Evolutionary conservation across 2,888 invertebrate genomes (phyloP), one percentile per base, ranked within the genome.

Genomic region (Parapristionchus giblindavisi): DNA sequence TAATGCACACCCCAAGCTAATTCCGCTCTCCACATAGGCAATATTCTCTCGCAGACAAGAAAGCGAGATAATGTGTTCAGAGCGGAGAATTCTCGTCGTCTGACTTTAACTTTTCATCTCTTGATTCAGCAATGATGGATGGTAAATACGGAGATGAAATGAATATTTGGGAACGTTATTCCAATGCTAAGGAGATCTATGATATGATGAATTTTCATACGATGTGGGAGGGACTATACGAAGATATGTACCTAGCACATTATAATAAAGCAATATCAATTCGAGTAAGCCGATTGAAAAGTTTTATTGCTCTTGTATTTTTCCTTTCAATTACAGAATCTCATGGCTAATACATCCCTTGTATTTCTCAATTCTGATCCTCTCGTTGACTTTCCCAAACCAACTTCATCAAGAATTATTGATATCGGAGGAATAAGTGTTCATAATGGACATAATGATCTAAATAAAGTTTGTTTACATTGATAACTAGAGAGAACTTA

Each of bases 371-470:
- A 83, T 51, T 78, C 78, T 2, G 78, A 81, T 56, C 82, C 82
- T 11, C 65, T 81, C n/a, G 77, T 81, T 32, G 83, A 83, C 48
- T 83, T 82, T 56, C 81, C 83, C 0, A 77, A 79, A 36, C 79
- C 81, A 5, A 76, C 79, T 17, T 77, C 80, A 11, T 75, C 75
- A 48, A 81, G 80, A 32, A 77, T 82, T 21, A 60, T 82, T 24
- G 79, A 82, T 54, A 80, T 83, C 43, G 82, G 79, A 24, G 80
- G 82, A 48, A 80, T 82, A 21, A 75, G 77, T 3, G 77, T 80
- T 8, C 68, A 68, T 36, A 52, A 34, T n/a, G 68, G 52, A 14
- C 68, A 68, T 34, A 52, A 68, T 14, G n/a, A 17, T 17, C 36
- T 68, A 14, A 40, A 68, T n/a, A 21, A 51, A 40, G 68, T 68